Base-by-base conservation (phyloP, 2,113 vertebrate genomes). In the Casuarius casuarius region DNA sequence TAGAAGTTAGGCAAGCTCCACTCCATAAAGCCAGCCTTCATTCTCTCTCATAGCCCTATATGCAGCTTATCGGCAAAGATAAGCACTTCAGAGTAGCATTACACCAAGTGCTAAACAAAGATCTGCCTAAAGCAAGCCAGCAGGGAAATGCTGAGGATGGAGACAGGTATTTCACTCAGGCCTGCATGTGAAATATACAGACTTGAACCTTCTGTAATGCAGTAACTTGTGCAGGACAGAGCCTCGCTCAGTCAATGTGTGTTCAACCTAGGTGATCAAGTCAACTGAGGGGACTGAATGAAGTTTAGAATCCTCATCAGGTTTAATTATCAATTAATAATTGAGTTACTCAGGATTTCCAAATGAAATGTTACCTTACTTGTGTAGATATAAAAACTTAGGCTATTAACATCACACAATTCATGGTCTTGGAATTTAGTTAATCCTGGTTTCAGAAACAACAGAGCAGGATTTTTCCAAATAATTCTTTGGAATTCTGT, bases 21-120 rank as follows among this genome's bases (percentile, higher is more conserved):
- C 29, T 85, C 15, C 15, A 10, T 46, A 62, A 59, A 35, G 9
- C 5, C 61, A 78, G 81, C 4, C 8, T 51, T 56, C n/a, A 62
- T 83, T 71, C 9, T 71, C 15, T 58, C 56, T 59, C 56, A 59
- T 74, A 79, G 3, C 5, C 70, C 23, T 56, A 16, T 0, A 0
- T 51, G 21, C 7, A 56, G 28, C 26, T 3, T 42, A 65, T 1
- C 26, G 3, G 26, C 6, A 61, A 46, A 42, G 4, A 26, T 67
- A 33, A 5, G 5, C 12, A 38, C 16, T 68, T 73, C 12, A 29
- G 22, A 87, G 33, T 12, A 2, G 3, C 6, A 35, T 65, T 9
- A 49, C 8, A 54, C 2, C 3, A 72, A 68, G 83, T 21, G 2
- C 2, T 75, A 84, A 76, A 48, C 9, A 83, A 89, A 58, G 12